Conservation (phyloP, 53 echinoderm and acorn worm genomes). For the Zoroaster sp. region DNA sequence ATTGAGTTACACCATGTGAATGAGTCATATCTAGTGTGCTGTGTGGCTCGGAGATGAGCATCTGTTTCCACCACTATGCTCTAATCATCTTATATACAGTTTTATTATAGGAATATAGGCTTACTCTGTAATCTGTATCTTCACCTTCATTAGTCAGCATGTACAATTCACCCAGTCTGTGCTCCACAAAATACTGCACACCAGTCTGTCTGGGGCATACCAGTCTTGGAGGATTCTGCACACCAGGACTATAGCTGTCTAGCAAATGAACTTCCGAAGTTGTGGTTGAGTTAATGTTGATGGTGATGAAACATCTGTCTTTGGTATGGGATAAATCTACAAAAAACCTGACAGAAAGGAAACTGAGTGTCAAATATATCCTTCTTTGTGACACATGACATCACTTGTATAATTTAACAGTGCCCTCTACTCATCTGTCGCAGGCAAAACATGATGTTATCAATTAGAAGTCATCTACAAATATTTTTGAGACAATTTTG, state of each 20-base stretch:
- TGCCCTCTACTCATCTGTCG: no score
- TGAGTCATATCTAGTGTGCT: no score
- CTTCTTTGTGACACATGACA: no score
- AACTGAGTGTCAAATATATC: no score
- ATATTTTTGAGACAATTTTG: no score
- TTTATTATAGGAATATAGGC: neutral
- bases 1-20: no score
- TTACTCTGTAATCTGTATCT: constrained; percentile 33
- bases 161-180: constrained; percentile 33
- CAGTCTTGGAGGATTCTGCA: neutral
- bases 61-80: no score
- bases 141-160: constrained; percentile 51
- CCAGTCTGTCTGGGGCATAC: constrained; percentile 62
- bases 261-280: constrained; percentile 61
- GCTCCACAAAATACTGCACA: constrained; percentile 72
- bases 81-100: no score
- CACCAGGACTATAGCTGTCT: neutral
- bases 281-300: constrained; percentile 64
- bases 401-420: no score
- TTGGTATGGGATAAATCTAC: constrained; percentile 71
- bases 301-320: constrained; percentile 56
- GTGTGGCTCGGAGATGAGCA: no score
- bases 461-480: no score
- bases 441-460: no score
- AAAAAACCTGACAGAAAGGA: constrained; percentile 61